A percentile compares a stretch with the other conserved stretches of the same genome.
These are phyloP conservation scores for Rhynchophorus ferrugineus DNA, from an alignment of 1,140 invertebrate genomes.

Conservation along the genomic window DNA sequence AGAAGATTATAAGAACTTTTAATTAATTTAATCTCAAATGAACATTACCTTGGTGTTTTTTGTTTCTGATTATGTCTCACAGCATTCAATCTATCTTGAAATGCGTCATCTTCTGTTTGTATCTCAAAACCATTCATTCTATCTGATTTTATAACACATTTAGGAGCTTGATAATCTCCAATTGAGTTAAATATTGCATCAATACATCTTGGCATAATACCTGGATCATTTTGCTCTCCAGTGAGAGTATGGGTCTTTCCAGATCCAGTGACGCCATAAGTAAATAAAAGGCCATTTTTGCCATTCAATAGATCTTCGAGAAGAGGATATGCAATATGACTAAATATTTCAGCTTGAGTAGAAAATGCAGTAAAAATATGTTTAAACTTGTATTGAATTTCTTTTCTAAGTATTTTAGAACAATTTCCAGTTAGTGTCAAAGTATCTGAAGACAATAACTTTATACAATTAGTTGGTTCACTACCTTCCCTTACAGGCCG, in stretches of 20 bases:
- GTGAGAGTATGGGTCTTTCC: conserved; percentile 96
- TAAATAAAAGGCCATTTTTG: conserved; percentile 86
- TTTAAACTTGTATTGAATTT: conserved; percentile 71
- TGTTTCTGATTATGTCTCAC: conserved; percentile 18
- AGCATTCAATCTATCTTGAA: conserved; percentile 60
- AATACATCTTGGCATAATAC: conserved; percentile 80
- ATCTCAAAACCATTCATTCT: conserved; percentile 90
- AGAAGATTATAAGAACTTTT: not conserved
- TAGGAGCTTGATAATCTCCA: conserved; percentile 65
- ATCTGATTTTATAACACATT: conserved; percentile 87
- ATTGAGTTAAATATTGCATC: conserved; percentile 92
- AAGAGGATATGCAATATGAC: conserved; percentile 75
- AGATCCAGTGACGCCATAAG: conserved; percentile 94
- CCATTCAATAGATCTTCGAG: conserved; percentile 72
- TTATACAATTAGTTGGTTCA: conserved; percentile 60
- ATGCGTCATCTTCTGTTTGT: conserved; percentile 78
- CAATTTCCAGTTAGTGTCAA: conserved; percentile 61
- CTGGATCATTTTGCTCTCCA: conserved; percentile 67
- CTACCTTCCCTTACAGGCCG: conserved; percentile 60
- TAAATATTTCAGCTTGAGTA: conserved; percentile 79
- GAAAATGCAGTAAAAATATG: conserved; percentile 74
- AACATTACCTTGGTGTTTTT: conserved; percentile 5
- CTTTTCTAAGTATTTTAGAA: conserved; percentile 50
- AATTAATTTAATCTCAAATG: too few species aligned
- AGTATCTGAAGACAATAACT: conserved; percentile 60